Conservation (phyloP, 2,888 invertebrate species). For the Eupithecia vulgata region DNA sequence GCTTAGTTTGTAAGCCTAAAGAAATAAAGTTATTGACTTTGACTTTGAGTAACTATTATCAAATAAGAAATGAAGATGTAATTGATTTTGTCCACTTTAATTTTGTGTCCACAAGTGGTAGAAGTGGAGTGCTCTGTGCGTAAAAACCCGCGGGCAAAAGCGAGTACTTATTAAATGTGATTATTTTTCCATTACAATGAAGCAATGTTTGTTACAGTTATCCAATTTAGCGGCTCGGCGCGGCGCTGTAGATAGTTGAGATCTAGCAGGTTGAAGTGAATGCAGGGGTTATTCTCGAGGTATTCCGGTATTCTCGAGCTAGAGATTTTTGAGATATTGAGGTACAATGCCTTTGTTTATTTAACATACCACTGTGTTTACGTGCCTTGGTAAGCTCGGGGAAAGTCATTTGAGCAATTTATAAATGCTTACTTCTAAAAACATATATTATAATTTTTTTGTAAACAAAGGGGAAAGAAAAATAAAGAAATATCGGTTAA, state of each 20-base stretch:
- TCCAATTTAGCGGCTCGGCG: conserved; percentile 56
- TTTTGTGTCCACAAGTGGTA: too few species aligned
- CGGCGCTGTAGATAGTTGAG: conserved; percentile 46
- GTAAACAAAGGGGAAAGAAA: not conserved
- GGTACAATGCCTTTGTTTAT: not conserved
- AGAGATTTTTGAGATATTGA: conserved; percentile 1
- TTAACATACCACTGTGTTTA: not conserved
- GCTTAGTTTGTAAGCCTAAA: too few species aligned
- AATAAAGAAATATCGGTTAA: not conserved
- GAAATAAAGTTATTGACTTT: too few species aligned
- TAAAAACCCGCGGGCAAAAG: not conserved
- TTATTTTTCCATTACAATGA: conserved; percentile 22
- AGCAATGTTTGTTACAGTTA: conserved; percentile 61
- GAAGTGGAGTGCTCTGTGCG: too few species aligned
- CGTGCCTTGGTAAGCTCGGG: not conserved
- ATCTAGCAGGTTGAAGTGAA: conserved; percentile 63
- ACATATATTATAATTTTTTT: too few species aligned
- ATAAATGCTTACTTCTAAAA: not conserved
- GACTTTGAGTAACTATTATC: too few species aligned
- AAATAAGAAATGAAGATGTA: too few species aligned
- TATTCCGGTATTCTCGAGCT: not conserved
- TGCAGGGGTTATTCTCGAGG: conserved; percentile 22
- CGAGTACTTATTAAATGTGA: not conserved
- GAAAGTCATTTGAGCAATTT: not conserved
- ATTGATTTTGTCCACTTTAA: too few species aligned